Evolutionary conservation across 2,888 invertebrate species (phyloP), one percentile per base, ranked within the genome.

Genomic region (Brenthis ino): DNA sequence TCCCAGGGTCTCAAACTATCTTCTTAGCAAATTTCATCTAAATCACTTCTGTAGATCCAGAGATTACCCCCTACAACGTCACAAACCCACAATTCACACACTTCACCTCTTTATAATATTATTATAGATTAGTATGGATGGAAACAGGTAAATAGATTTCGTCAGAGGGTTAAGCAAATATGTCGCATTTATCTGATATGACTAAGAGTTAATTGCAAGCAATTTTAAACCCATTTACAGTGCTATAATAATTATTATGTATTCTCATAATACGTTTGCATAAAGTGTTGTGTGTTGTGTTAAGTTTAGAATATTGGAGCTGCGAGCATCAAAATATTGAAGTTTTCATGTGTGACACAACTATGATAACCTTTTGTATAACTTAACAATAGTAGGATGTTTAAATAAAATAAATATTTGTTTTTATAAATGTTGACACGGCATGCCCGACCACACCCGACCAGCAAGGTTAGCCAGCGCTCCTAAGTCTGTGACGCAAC

Each of bases 361-460:
- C 8, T 43, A 43, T 43, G 37, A 43, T 43, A 43, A 11, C 37
- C 37, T 43, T 43, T 43, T 43, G 37, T 43, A 11, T 43, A 11
- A 43, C 37, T 43, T 11, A 43, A 64, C 24, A 47, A 55, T 55
- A 55, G 53, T 55, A 37, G 53, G 55, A 55, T 54, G 54, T 55
- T 47, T 43, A 20, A 56, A 56, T 64, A 56, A 20, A 48, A 28
- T 16, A 12, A 65, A 61, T 57, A 54, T 68, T 71, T 70, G 65
- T 72, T 72, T 71, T 65, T 60, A 60, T 53, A 63, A 68, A 73
- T 68, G 78, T 84, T 8, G 11, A 43, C 82, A 83, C 80, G 80
- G 82, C 80, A 82, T 75, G 70, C 33, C 72, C 68, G 76, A 76
- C 82, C 82, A 76, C 84, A 76, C 84, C 80, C 68, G 71, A 72